These are phyloP conservation scores for Recurvirostra avosetta DNA, from an alignment of 2,113 vertebrate species.

Conservation along the genomic window DNA sequence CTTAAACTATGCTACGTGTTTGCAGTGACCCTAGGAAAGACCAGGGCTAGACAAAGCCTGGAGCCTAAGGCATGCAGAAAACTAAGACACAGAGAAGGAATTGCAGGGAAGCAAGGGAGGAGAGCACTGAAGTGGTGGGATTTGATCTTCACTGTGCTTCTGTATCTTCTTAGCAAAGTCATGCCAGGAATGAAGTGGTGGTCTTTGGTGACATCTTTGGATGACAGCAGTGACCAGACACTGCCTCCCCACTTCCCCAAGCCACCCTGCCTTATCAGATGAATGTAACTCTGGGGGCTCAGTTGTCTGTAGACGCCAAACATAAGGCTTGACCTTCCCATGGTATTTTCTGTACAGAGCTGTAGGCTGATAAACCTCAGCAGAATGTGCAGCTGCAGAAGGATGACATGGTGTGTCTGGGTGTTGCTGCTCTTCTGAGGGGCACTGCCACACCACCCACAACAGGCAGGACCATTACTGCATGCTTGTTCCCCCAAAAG, in stretches of 20 bases:
- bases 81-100: background rate
- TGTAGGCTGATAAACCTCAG: conserved; percentile 11
- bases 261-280: background rate
- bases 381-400: conserved; percentile 25
- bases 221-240: background rate
- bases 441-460: background rate
- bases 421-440: background rate
- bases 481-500: background rate
- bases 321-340: background rate
- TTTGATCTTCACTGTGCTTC: background rate
- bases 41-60: background rate
- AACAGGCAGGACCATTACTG: background rate
- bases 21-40: background rate
- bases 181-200: background rate
- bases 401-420: background rate
- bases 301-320: background rate
- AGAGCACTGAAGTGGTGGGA: background rate
- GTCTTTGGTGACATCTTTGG: background rate
- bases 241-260: background rate
- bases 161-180: background rate
- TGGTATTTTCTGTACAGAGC: background rate
- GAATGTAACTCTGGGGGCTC: background rate
- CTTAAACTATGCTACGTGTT: background rate
- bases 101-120: background rate
- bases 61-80: background rate